A percentile compares a stretch with the other conserved stretches of the same genome.
Conservation (phyloP, 2,888 invertebrate genomes). For the Tubulanus polymorphus region DNA sequence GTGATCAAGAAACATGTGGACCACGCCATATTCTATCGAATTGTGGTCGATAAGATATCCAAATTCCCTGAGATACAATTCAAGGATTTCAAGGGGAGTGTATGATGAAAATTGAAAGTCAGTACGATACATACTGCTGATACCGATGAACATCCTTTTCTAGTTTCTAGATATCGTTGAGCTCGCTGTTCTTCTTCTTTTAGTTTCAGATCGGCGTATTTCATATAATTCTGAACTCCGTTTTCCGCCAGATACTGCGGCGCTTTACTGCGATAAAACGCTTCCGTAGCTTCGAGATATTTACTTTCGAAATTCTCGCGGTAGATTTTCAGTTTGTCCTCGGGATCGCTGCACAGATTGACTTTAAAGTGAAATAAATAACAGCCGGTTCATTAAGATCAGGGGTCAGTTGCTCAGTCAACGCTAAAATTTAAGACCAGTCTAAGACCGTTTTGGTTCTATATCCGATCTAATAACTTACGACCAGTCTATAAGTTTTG, state of each 20-base stretch:
- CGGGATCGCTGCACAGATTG: conserved; percentile 87
- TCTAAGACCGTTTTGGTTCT: too few species aligned
- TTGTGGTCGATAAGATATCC: too few species aligned
- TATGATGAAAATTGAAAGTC: too few species aligned
- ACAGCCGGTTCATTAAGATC: too few species aligned
- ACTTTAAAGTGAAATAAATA: conserved; percentile 59
- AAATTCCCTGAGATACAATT: too few species aligned
- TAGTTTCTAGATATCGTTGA: conserved; percentile 85
- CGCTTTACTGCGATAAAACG: conserved; percentile 86
- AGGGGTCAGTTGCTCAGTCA: background rate
- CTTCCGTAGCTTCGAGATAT: conserved; percentile 89
- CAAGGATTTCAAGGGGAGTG: too few species aligned
- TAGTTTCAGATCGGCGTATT: conserved; percentile 89
- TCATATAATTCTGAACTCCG: conserved; percentile 96
- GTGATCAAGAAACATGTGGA: too few species aligned
- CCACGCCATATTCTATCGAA: too few species aligned
- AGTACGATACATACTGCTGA: conserved; percentile 56
- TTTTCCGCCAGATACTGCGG: conserved; percentile 81
- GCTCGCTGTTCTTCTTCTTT: conserved; percentile 93
- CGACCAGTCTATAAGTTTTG: too few species aligned
- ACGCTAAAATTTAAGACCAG: too few species aligned
- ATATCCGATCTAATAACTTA: too few species aligned
- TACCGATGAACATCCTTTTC: conserved; percentile 67
- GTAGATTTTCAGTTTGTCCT: conserved; percentile 92
- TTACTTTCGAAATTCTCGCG: conserved; percentile 92